These are phyloP conservation scores for Chloropsis cyanopogon DNA, from an alignment of 2,113 vertebrate species.

Conservation along the genomic window DNA sequence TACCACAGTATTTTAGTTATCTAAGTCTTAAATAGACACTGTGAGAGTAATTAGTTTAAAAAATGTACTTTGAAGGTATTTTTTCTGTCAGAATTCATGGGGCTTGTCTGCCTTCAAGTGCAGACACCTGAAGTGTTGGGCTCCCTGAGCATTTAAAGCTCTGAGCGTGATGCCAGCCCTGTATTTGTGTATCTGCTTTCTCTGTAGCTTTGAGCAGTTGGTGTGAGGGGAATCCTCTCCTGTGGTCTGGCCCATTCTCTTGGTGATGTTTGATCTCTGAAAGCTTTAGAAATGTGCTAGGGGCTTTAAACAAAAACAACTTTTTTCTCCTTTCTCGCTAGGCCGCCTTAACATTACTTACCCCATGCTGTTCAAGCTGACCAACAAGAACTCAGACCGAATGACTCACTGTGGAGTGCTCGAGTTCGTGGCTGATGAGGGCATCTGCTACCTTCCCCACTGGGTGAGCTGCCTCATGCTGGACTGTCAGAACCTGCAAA, in stretches of 20 bases:
- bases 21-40: not conserved
- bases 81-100: not conserved
- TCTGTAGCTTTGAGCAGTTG: not conserved
- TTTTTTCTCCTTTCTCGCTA: conserved; percentile 24
- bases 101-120: not conserved
- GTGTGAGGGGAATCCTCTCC: not conserved
- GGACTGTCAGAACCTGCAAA: not conserved
- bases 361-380: conserved; percentile 97
- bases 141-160: not conserved
- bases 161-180: rapidly evolving
- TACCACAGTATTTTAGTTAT: not conserved
- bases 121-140: not conserved
- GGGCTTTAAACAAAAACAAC: not conserved
- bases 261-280: not conserved
- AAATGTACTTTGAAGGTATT: not conserved
- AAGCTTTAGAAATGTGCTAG: not conserved
- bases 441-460: conserved; percentile 96
- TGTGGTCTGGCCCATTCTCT: not conserved
- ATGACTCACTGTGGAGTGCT: conserved; percentile 97
- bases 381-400: conserved; percentile 96
- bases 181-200: not conserved
- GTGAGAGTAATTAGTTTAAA: not conserved
- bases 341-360: conserved; percentile 98
- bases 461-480: conserved; percentile 81
- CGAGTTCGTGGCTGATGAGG: conserved; percentile 97